phyloP scores from a whole-genome alignment of 2,888 invertebrate species.

The Eugnorisma glareosa region DNA sequence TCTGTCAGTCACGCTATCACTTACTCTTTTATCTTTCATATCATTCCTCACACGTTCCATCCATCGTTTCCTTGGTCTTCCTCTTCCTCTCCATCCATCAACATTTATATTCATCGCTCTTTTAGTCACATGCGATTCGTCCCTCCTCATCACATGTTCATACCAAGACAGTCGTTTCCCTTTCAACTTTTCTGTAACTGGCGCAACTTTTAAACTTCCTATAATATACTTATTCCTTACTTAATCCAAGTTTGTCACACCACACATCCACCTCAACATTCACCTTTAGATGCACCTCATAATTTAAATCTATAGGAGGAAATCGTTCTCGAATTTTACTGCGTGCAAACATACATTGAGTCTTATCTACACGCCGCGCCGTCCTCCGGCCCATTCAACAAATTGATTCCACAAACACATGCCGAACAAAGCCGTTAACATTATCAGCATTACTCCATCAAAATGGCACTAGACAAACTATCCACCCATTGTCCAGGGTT shows the following conservation, averaged over 20 bases:
- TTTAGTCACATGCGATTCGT: neutral
- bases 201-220: too few relatives aligned
- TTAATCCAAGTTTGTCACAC: too few relatives aligned
- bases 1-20: too few relatives aligned
- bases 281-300: neutral
- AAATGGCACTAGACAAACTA: constrained; percentile 86
- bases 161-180: too few relatives aligned
- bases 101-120: neutral
- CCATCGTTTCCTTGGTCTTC: neutral
- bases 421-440: constrained; percentile 78
- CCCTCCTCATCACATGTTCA: too few relatives aligned
- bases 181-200: too few relatives aligned
- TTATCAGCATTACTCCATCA: constrained; percentile 82
- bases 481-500: constrained; percentile 81
- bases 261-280: too few relatives aligned
- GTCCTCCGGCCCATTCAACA: constrained; percentile 27
- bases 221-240: too few relatives aligned
- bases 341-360: neutral
- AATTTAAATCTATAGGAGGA: neutral
- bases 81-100: neutral
- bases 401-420: constrained; percentile 53
- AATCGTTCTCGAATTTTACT: neutral
- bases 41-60: too few relatives aligned
- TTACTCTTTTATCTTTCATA: neutral
- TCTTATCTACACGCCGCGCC: neutral